phyloP scores from a whole-genome alignment of 2,888 invertebrate species.

The Tinea trinotella region DNA sequence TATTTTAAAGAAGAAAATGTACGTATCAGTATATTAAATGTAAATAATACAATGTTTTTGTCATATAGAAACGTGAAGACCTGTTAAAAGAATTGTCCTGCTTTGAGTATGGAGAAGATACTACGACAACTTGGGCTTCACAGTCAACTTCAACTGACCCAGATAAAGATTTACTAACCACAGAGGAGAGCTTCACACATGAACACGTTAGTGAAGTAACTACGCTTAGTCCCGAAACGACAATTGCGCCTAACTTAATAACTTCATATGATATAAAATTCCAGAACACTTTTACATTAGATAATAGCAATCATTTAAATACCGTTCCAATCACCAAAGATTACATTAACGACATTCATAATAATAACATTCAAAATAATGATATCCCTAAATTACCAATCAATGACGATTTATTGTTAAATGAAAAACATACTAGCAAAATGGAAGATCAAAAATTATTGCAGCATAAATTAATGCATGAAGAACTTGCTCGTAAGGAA shows the following conservation, averaged over 20 bases:
- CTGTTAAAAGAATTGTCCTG: slow-evolving; percentile 74
- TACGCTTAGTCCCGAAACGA: background rate
- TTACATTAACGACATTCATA: slow-evolving; percentile 31
- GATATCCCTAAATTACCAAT: slow-evolving; percentile 42
- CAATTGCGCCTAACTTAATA: slow-evolving; percentile 27
- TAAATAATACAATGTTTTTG: slow-evolving; percentile 17
- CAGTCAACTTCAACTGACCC: slow-evolving; percentile 4
- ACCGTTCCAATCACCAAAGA: slow-evolving; percentile 31
- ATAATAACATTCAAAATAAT: slow-evolving; percentile 51
- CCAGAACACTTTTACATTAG: slow-evolving; percentile 23
- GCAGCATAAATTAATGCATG: slow-evolving; percentile 58
- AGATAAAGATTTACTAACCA: slow-evolving; percentile 35
- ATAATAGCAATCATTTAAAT: slow-evolving; percentile 27
- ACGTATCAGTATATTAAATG: background rate
- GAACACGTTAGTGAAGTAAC: background rate
- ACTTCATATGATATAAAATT: slow-evolving; percentile 33
- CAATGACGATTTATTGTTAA: slow-evolving; percentile 35
- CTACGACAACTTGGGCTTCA: slow-evolving; percentile 29
- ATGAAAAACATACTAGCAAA: slow-evolving; percentile 43
- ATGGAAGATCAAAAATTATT: slow-evolving; percentile 51
- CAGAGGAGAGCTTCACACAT: slow-evolving; percentile 31
- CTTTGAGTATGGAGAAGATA: slow-evolving; percentile 55
- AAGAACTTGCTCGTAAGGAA: slow-evolving; percentile 55
- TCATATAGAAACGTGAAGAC: slow-evolving; percentile 73
- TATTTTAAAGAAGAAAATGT: background rate